These are phyloP conservation scores for Capitella teleta DNA, from an alignment of 1,140 invertebrate species.

Conservation along the genomic window DNA sequence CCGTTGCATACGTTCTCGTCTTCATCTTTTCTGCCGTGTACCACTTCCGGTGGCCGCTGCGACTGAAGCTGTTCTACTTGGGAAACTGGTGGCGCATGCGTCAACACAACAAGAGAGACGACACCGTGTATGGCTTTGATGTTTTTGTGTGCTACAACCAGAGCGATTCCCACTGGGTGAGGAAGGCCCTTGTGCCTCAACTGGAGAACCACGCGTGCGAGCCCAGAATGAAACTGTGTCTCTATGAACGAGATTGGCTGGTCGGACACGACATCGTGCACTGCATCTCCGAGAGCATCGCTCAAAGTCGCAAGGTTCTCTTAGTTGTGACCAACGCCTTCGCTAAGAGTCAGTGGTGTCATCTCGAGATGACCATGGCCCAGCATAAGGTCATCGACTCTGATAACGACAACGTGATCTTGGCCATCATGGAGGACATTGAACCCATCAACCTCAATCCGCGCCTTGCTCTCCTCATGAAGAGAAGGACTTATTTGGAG, in stretches of 20 bases:
- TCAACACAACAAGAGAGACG: neutral
- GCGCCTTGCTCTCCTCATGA: neutral
- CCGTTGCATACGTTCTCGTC: no score
- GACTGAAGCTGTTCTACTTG: no score
- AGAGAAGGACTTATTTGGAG: neutral
- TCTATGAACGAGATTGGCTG: constrained; percentile 25
- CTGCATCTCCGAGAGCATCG: constrained; percentile 21
- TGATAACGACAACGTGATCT: constrained; percentile 2
- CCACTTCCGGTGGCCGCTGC: no score
- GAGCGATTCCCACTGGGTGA: neutral
- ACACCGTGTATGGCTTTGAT: neutral
- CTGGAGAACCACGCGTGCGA: constrained; percentile 5
- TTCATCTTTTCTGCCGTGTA: no score
- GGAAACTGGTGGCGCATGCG: neutral
- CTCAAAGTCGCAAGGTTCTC: constrained; percentile 17
- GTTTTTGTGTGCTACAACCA: constrained; percentile 1
- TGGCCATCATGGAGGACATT: no score
- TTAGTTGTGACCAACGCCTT: constrained; percentile 19
- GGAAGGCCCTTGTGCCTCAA: neutral
- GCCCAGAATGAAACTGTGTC: constrained; percentile 16
- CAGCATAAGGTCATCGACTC: no score
- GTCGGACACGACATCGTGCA: constrained; percentile 18
- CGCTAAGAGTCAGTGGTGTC: constrained; percentile 20
- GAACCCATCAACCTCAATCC: no score
- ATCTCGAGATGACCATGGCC: constrained; percentile 41